A percentile compares a stretch with the other conserved stretches of the same genome.
Conservation (phyloP, 2,888 invertebrate species). For the Epirrhoe alternata region DNA sequence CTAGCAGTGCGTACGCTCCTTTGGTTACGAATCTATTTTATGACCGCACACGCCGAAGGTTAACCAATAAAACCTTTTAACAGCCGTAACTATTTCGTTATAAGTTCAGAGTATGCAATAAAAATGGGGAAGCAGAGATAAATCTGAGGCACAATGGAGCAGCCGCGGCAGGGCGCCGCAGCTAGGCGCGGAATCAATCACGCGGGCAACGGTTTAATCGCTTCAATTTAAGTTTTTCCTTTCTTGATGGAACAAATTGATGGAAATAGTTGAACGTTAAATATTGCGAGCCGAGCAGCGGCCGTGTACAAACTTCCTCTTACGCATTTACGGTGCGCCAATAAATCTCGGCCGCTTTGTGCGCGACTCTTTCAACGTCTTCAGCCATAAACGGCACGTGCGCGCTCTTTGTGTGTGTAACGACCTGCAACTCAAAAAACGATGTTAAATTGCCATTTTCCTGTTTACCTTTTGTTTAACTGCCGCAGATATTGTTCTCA, state of each 20-base stretch:
- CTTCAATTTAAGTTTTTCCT: constrained; percentile 78
- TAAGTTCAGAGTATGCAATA: constrained; percentile 84
- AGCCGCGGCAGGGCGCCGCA: constrained; percentile 50
- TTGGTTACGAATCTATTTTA: constrained; percentile 84
- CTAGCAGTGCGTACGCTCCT: constrained; percentile 77
- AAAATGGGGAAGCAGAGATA: constrained; percentile 81
- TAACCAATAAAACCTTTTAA: constrained; percentile 85
- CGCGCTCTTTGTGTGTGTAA: constrained; percentile 70
- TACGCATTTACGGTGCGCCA: constrained; percentile 68
- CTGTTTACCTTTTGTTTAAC: constrained; percentile 57
- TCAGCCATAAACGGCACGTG: constrained; percentile 76
- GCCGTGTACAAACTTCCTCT: constrained; percentile 70
- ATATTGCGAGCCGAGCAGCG: constrained; percentile 66
- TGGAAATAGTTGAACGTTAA: constrained; percentile 76
- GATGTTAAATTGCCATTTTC: constrained; percentile 62
- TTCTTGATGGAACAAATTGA: constrained; percentile 74
- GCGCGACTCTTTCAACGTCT: constrained; percentile 69
- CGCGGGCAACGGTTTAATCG: constrained; percentile 69
- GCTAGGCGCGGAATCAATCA: constrained; percentile 73
- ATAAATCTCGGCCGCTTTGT: constrained; percentile 76
- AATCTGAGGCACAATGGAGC: constrained; percentile 72
- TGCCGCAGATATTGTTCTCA: constrained; percentile 56
- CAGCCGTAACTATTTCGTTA: constrained; percentile 84
- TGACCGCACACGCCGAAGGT: constrained; percentile 82
- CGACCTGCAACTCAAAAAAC: constrained; percentile 71